Evolutionary conservation across 2,888 invertebrate species (phyloP), one percentile per base, ranked within the genome.

Genomic region (Argyra leucocephala): DNA sequence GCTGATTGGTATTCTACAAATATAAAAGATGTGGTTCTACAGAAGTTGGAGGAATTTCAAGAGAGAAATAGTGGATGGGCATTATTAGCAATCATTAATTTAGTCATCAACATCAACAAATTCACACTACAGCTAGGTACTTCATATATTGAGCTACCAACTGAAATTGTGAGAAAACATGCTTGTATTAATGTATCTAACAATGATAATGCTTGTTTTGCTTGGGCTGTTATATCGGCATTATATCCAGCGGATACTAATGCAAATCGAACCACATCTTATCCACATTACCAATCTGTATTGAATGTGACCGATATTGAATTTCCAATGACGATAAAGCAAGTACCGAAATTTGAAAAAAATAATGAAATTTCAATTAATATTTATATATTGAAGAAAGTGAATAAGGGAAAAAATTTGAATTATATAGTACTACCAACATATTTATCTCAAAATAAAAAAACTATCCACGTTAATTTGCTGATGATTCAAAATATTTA

Each of bases 21-120:
- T 37, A 37, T 37, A 3, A 37, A 10, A 37, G 15, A 37, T 15
- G 10, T 9, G 18, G 18, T 37, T 37, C 37, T 37, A 2, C 15
- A 10, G 2, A 18, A 61, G 24, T 24, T 61, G 5, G 61, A 61
- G 18, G 24, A 61, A 61, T 61, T 61, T 26, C 61, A 61, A 22
- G 24, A 61, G 26, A 3, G 61, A 23, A 24, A 22, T 61, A 61
- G 61, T 61, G 61, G 24, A 61, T 61, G 22, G 22, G 61, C 61
- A 24, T 18, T 61, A 22, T 22, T 7, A 61, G 15, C 7, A 23
- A 61, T 61, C 24, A 61, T 23, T 24, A 61, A 61, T 61, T 26
- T 61, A 23, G 5, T n/a, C 15, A 15, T 61, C 1, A 61, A 61
- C 18, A 61, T 61, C 18, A 61, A 61, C 24, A 61, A 61, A 23